Conservation (phyloP, 1,140 invertebrate species). For the Campoletis sonorensis region DNA sequence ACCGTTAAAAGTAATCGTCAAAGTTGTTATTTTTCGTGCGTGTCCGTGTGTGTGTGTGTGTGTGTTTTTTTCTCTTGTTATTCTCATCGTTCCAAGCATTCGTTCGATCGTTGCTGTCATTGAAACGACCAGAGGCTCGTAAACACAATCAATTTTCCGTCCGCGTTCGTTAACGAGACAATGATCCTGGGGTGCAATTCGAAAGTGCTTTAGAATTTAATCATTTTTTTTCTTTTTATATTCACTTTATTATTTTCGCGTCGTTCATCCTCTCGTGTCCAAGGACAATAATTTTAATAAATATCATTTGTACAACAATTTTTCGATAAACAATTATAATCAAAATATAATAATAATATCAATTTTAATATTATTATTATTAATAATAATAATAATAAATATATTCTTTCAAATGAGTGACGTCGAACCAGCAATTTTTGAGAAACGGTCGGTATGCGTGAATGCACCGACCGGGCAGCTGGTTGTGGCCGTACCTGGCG, state of each 20-base stretch:
- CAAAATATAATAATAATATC: not conserved
- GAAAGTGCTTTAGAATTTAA: slow-evolving; percentile 1
- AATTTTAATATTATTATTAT: too few species aligned
- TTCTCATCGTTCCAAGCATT: not conserved
- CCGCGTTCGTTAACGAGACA: slow-evolving; percentile 10
- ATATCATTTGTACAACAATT: too few species aligned
- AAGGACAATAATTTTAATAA: too few species aligned
- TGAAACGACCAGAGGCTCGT: not conserved
- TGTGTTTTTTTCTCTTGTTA: not conserved
- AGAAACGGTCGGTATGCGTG: slow-evolving; percentile 33
- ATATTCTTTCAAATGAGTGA: slow-evolving; percentile 3
- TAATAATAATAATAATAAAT: too few species aligned
- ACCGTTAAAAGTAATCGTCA: not conserved
- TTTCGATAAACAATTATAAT: not conserved
- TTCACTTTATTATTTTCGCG: not conserved
- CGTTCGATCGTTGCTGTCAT: not conserved
- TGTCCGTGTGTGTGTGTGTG: too few species aligned
- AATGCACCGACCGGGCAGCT: slow-evolving; percentile 29
- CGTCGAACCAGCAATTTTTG: not conserved
- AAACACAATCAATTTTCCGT: slow-evolving; percentile 13
- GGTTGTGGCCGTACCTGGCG: slow-evolving; percentile 16
- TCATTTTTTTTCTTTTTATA: not conserved
- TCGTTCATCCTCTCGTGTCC: not conserved
- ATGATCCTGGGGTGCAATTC: slow-evolving; percentile 6
- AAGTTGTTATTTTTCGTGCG: not conserved